Evolutionary conservation across 2,797 vertebrate genomes (phyloP).

Genomic region (Tangara arthus): DNA sequence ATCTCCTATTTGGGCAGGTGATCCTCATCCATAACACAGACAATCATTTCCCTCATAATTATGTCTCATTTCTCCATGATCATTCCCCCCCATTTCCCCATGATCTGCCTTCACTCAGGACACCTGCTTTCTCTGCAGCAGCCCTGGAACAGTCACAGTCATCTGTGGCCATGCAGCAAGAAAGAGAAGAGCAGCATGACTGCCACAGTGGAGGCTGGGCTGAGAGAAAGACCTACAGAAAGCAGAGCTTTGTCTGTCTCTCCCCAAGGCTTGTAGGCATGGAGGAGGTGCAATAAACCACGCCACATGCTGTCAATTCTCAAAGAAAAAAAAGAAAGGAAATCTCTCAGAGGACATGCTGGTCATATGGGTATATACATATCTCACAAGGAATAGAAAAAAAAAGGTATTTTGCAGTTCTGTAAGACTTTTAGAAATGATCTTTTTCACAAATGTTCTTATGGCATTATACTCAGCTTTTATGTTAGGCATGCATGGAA

Average conservation of each 20-base stretch:
- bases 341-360: background rate
- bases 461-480: background rate
- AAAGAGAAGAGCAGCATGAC: background rate
- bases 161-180: background rate
- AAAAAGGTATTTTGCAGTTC: background rate
- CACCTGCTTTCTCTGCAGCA: background rate
- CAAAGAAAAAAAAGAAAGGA: background rate
- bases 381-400: background rate
- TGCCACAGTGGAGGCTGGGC: background rate
- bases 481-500: background rate
- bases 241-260: background rate
- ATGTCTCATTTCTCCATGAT: background rate
- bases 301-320: background rate
- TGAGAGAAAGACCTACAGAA: background rate
- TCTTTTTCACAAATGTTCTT: background rate
- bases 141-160: background rate
- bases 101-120: background rate
- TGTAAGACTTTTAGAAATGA: background rate
- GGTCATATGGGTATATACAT: background rate
- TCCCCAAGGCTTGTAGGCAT: background rate
- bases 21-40: background rate
- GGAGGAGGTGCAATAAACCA: background rate
- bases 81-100: background rate
- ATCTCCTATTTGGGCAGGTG: rapidly evolving
- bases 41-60: background rate